phyloP scores from a whole-genome alignment of 2,113 vertebrate species.

The Lepus europaeus region DNA sequence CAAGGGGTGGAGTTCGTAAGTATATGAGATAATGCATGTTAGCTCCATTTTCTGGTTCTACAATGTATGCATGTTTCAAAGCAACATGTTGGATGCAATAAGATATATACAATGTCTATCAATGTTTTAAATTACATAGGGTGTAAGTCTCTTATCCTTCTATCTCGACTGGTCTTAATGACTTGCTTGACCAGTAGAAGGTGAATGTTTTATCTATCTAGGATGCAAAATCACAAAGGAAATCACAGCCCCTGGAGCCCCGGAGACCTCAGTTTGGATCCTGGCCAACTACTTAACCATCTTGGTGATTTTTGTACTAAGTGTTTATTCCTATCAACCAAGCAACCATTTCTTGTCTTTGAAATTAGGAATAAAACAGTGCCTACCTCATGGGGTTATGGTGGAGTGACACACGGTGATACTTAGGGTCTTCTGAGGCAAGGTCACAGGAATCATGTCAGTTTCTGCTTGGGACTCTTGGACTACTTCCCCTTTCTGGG shows the following conservation, averaged over 20 bases:
- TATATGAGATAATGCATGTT: no score
- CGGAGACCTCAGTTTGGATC: not conserved
- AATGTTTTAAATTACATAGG: not conserved
- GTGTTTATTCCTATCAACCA: not conserved
- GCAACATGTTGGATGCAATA: not conserved
- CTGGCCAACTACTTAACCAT: not conserved
- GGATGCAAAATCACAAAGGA: not conserved
- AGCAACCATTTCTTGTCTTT: conserved; percentile 14
- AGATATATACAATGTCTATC: not conserved
- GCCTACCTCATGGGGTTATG: not conserved
- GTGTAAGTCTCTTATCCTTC: not conserved
- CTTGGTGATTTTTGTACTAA: conserved; percentile 22
- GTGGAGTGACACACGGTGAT: not conserved
- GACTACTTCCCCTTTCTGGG: not conserved
- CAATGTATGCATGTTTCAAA: not conserved
- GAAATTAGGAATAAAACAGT: conserved; percentile 19
- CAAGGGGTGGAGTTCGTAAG: not conserved
- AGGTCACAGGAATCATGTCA: not conserved
- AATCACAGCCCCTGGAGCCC: not conserved
- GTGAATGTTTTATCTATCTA: not conserved
- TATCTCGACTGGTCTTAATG: not conserved
- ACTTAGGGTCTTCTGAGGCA: not conserved
- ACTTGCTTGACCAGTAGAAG: not conserved
- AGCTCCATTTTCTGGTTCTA: not conserved
- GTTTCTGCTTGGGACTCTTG: not conserved